These are phyloP conservation scores for Micoletzkya japonica DNA, from an alignment of 2,888 invertebrate genomes.

Conservation along the genomic window DNA sequence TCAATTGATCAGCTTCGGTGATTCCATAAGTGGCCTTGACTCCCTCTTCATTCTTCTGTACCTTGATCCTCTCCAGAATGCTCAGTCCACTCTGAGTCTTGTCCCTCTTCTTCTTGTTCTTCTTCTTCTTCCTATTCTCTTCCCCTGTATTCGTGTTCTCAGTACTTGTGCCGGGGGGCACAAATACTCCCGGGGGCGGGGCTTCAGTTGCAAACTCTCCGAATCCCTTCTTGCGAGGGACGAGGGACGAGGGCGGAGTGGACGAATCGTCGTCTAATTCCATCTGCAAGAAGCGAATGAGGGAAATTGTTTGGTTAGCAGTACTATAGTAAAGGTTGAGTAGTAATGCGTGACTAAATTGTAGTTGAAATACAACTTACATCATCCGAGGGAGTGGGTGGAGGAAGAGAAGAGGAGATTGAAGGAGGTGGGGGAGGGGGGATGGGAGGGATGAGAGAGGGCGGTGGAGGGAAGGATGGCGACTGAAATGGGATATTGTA, in stretches of 20 bases:
- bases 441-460: slow-evolving; percentile 4
- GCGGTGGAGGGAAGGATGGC: no score
- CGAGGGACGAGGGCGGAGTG: neutral
- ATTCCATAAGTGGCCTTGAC: slow-evolving; percentile 43
- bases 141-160: neutral
- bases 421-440: neutral
- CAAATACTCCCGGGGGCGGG: slow-evolving; percentile 23
- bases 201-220: slow-evolving; percentile 22
- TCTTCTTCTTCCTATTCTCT: slow-evolving; percentile 16
- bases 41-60: slow-evolving; percentile 11
- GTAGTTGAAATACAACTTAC: neutral
- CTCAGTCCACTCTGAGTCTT: no score
- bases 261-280: no score
- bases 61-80: slow-evolving; percentile 42
- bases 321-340: no score
- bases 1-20: neutral
- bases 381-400: neutral
- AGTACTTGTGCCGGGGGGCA: slow-evolving; percentile 10
- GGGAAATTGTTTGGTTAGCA: no score
- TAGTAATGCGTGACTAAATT: no score
- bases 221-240: slow-evolving; percentile 9
- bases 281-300: no score
- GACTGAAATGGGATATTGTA: no score
- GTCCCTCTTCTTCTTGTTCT: slow-evolving; percentile 32
- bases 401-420: neutral